These are phyloP conservation scores for Matsumurasca onukii DNA, from an alignment of 1,140 invertebrate genomes.

Conservation along the genomic window DNA sequence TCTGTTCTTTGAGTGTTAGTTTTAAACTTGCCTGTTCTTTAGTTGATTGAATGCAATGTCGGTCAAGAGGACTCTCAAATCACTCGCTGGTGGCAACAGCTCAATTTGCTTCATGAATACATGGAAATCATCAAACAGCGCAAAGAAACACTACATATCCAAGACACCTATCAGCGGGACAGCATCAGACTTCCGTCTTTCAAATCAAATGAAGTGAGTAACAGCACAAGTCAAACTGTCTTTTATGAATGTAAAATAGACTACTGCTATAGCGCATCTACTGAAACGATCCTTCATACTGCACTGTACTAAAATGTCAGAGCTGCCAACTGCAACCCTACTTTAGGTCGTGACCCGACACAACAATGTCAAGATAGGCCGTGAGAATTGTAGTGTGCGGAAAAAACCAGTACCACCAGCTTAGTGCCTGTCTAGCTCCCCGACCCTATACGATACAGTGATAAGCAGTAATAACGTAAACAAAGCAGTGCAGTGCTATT, in stretches of 20 bases:
- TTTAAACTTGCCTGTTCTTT: background rate
- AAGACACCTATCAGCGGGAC: background rate
- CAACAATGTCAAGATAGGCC: background rate
- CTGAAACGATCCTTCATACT: background rate
- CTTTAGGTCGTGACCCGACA: background rate
- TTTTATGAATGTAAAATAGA: background rate
- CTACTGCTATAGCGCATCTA: background rate
- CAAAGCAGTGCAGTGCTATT: no score
- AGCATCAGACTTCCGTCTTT: slow-evolving; percentile 1
- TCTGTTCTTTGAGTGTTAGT: background rate
- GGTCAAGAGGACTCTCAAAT: slow-evolving; percentile 15
- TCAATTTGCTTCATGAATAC: background rate
- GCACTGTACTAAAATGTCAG: background rate
- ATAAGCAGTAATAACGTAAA: no score
- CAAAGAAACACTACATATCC: background rate
- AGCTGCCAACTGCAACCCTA: background rate
- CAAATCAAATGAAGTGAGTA: background rate
- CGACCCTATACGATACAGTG: no score
- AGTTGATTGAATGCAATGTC: background rate
- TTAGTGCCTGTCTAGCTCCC: no score
- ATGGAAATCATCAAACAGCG: slow-evolving; percentile 12
- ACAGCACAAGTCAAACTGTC: background rate
- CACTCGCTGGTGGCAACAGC: slow-evolving; percentile 1
- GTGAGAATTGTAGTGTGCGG: background rate
- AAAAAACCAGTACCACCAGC: no score